Percentiles rank a stretch among this genome's conserved stretches.
These are phyloP conservation scores for Smittia sp. DNA, from an alignment of 2,888 invertebrate species.

Conservation along the genomic window DNA sequence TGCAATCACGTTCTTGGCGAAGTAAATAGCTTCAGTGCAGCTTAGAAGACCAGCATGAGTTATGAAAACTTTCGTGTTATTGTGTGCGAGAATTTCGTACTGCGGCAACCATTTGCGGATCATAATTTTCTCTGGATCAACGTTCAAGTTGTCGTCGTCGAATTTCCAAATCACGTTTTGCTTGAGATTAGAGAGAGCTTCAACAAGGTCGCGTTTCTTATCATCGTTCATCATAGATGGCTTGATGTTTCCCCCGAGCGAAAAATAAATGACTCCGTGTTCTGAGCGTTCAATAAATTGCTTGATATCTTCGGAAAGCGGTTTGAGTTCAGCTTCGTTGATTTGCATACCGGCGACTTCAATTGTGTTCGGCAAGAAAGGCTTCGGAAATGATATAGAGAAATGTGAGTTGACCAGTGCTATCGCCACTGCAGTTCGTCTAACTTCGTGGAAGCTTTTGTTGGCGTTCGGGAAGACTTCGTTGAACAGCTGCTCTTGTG, in stretches of 20 bases:
- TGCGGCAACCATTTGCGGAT: slow-evolving; percentile 55
- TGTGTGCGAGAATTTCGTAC: slow-evolving; percentile 54
- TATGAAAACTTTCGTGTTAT: slow-evolving; percentile 54
- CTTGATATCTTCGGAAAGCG: slow-evolving; percentile 18
- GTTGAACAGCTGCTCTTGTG: slow-evolving; percentile 28
- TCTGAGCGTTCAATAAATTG: slow-evolving; percentile 1
- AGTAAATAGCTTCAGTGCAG: slow-evolving; percentile 54
- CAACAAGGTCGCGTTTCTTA: slow-evolving; percentile 43
- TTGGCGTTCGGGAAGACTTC: slow-evolving; percentile 48
- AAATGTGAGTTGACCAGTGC: slow-evolving; percentile 51
- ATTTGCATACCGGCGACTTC: slow-evolving; percentile 42
- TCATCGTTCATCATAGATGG: slow-evolving; percentile 47
- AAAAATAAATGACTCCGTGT: slow-evolving; percentile 44
- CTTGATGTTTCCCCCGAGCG: slow-evolving; percentile 47
- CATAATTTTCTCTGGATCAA: slow-evolving; percentile 49
- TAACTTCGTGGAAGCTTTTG: slow-evolving; percentile 45
- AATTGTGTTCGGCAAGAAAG: slow-evolving; percentile 46
- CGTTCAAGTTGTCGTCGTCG: slow-evolving; percentile 48
- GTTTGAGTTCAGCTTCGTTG: slow-evolving; percentile 40
- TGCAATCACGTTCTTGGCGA: slow-evolving; percentile 55
- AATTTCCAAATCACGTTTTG: slow-evolving; percentile 54
- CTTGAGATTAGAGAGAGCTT: slow-evolving; percentile 45
- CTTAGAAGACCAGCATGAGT: slow-evolving; percentile 56
- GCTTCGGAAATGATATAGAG: slow-evolving; percentile 49
- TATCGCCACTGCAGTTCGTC: slow-evolving; percentile 44